Evolutionary conservation across 1,140 invertebrate species (phyloP).

Genomic region (Bombus pascuorum): DNA sequence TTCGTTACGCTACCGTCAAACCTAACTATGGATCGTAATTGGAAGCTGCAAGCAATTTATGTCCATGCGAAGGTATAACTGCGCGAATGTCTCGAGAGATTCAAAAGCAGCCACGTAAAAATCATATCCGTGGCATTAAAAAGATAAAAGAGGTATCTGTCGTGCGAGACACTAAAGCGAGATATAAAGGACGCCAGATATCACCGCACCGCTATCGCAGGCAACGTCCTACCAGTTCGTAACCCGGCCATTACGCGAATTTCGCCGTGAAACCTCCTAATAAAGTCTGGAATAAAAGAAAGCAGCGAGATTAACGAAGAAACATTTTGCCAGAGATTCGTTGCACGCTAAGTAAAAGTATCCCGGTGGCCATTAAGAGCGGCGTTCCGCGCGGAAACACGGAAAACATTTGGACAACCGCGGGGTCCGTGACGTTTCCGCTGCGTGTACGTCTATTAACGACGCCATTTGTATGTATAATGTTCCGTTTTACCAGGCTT

Average conservation of each 20-base stretch:
- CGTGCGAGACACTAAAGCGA: neutral
- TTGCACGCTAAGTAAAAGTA: neutral
- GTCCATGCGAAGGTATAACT: no score
- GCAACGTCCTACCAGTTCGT: neutral
- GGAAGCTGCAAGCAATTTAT: no score
- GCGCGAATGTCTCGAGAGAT: no score
- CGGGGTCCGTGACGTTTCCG: neutral
- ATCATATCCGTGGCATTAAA: no score
- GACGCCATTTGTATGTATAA: conserved; percentile 35
- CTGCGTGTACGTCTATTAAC: conserved; percentile 30
- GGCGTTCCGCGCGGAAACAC: neutral
- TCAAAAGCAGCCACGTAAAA: no score
- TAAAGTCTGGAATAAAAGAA: neutral
- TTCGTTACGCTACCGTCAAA: no score
- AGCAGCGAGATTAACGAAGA: conserved; percentile 1
- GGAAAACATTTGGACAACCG: conserved; percentile 39
- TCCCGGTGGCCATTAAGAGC: conserved; percentile 3
- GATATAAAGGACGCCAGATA: neutral
- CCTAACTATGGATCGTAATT: no score
- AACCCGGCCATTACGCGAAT: neutral
- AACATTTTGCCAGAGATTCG: neutral
- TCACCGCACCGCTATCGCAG: neutral
- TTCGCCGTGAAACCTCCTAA: neutral
- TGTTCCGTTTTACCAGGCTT: conserved; percentile 27
- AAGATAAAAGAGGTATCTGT: no score